Conservation (phyloP, 2,113 vertebrate genomes). For the Oryzias melastigma region DNA sequence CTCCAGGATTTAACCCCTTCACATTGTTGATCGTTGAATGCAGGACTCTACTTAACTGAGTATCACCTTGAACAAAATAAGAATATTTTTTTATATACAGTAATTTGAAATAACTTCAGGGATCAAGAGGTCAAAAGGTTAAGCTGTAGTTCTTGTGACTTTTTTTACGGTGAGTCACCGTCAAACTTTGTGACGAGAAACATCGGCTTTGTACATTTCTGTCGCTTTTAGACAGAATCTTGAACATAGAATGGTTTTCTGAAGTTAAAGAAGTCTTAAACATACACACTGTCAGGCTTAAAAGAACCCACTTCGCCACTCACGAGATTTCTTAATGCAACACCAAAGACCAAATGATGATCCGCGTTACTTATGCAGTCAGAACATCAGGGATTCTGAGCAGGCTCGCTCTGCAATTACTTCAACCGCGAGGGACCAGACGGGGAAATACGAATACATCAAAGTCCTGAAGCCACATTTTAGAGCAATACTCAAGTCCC, state of each 20-base stretch:
- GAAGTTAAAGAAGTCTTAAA: background rate
- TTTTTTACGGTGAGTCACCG: too few relatives aligned
- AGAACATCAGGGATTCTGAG: constrained; percentile 53
- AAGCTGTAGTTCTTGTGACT: too few relatives aligned
- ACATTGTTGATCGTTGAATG: too few relatives aligned
- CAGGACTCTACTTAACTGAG: too few relatives aligned
- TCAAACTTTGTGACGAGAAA: too few relatives aligned
- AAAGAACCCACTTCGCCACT: constrained; percentile 23
- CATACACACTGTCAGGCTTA: background rate
- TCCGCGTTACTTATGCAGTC: constrained; percentile 52
- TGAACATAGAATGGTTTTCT: background rate
- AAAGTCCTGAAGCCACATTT: constrained; percentile 52
- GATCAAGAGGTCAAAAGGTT: too few relatives aligned
- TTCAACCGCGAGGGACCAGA: constrained; percentile 33
- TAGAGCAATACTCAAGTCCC: constrained; percentile 29
- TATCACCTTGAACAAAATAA: too few relatives aligned
- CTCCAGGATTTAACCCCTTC: too few relatives aligned
- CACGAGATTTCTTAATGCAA: constrained; percentile 34
- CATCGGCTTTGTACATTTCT: too few relatives aligned
- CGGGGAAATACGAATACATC: constrained; percentile 38
- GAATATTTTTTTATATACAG: too few relatives aligned
- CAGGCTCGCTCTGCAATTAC: constrained; percentile 51
- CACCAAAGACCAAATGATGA: constrained; percentile 49
- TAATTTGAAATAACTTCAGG: too few relatives aligned
- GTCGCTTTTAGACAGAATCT: too few relatives aligned